These are phyloP conservation scores for Myotis myotis DNA, from an alignment of 2,797 vertebrate species.

Conservation along the genomic window DNA sequence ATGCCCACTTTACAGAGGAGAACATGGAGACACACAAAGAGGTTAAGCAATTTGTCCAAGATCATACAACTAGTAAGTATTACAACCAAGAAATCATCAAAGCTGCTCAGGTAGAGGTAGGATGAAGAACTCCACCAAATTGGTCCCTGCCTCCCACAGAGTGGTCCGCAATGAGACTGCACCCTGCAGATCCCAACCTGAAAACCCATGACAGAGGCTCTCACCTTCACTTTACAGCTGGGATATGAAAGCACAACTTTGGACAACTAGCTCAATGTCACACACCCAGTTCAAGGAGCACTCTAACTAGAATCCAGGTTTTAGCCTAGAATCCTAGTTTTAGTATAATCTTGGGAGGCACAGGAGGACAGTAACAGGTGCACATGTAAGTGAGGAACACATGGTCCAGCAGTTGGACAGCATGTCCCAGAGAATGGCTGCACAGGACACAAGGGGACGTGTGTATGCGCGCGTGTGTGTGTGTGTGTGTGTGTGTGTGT, in stretches of 20 bases:
- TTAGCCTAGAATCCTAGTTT: background rate
- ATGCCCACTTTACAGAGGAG: background rate
- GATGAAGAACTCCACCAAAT: background rate
- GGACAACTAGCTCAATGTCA: background rate
- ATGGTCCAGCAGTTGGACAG: background rate
- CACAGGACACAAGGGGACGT: background rate
- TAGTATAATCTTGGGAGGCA: background rate
- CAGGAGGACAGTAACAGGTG: background rate
- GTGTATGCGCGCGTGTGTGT: background rate
- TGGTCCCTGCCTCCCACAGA: background rate
- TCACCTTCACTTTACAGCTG: background rate
- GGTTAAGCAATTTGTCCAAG: background rate
- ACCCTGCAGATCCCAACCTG: background rate
- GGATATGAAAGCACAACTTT: background rate
- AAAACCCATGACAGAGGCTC: background rate
- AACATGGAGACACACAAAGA: background rate
- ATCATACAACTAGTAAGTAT: background rate
- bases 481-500: background rate
- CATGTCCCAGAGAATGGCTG: background rate
- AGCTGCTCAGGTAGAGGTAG: background rate
- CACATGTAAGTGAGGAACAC: background rate
- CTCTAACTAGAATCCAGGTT: background rate
- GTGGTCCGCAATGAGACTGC: background rate
- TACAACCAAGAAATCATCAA: background rate
- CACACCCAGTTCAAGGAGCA: background rate